Conservation (phyloP, 1,140 invertebrate species). For the Apocrypta bakeri region DNA sequence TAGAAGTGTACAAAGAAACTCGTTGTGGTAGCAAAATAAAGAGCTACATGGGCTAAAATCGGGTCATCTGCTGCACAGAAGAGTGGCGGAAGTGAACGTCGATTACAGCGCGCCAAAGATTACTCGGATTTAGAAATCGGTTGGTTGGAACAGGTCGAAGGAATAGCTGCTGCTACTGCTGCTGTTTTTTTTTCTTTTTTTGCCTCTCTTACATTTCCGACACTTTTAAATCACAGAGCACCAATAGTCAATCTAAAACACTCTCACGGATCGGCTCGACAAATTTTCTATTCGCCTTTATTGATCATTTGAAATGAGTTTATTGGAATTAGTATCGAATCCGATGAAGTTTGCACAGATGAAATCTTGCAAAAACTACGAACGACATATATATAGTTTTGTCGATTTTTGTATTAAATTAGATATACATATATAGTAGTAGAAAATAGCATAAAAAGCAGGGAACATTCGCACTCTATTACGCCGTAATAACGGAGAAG, state of each 20-base stretch:
- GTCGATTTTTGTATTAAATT: too few species aligned
- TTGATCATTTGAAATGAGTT: neutral
- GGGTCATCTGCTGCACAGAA: constrained; percentile 31
- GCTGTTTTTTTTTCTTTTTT: neutral
- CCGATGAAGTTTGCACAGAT: too few species aligned
- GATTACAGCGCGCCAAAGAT: constrained; percentile 38
- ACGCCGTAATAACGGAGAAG: too few species aligned
- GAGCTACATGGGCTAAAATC: constrained; percentile 34
- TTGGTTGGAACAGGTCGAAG: constrained; percentile 1
- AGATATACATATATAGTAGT: too few species aligned
- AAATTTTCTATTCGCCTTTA: neutral
- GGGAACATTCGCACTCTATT: too few species aligned
- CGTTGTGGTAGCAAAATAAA: constrained; percentile 3
- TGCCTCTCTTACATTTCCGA: neutral
- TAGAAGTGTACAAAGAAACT: neutral
- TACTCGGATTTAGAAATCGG: constrained; percentile 39
- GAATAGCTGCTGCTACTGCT: neutral
- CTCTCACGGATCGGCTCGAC: neutral
- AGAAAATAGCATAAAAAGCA: too few species aligned
- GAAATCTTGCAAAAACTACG: too few species aligned
- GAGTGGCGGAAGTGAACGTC: constrained; percentile 45
- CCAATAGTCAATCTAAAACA: neutral
- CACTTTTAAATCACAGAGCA: neutral
- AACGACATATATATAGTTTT: too few species aligned
- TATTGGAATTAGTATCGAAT: neutral